Base-by-base conservation (phyloP, 2,113 vertebrate species). In the Sorex fumeus region DNA sequence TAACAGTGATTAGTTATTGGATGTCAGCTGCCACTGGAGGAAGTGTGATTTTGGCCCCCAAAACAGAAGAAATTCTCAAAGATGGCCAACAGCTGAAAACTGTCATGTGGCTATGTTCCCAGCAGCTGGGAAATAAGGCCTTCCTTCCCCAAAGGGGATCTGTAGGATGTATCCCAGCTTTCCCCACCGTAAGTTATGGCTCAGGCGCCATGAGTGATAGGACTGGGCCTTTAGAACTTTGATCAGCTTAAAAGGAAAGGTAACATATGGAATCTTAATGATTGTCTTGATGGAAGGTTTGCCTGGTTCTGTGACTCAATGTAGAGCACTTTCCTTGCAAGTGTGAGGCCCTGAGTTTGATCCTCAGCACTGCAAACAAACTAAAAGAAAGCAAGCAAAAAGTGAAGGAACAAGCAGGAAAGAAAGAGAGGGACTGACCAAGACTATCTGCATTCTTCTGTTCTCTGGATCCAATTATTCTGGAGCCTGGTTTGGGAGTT, bases 11-110 rank as follows among this genome's bases (percentile, higher is more conserved):
- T 8, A 30, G 47, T 36, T 45, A 83, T 76, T 67, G 8, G 50
- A 36, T 66, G 30, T 32, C 13, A 8, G 28, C 12, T 72, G 45
- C 50, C 47, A 15, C 34, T 84, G 32, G 53, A 47, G 62, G 13
- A 57, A 43, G 6, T 0, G 1, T 28, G 77, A 78, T 43, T 94
- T 92, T 57, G 60, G 45, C 25, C 23, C 23, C 32, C 84, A 9
- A 23, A 76, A 53, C 23, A 82, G 81, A 84, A 87, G 34, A 18
- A n/a, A 23, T 70, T 95, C 70, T 75, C 21, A 50, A 50, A 90
- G 81, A 76, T 79, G 81, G 89, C 36, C 75, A 45, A 43, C 28
- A 91, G 47, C 81, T 40, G 64, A 93, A 47, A 72, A 34, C 23
- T n/a, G 50, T 71, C 88, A 89, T 66, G 34, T 36, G 43, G 79